Conservation (phyloP, 2,888 invertebrate species). For the Chaetogeoica ovagalla region DNA sequence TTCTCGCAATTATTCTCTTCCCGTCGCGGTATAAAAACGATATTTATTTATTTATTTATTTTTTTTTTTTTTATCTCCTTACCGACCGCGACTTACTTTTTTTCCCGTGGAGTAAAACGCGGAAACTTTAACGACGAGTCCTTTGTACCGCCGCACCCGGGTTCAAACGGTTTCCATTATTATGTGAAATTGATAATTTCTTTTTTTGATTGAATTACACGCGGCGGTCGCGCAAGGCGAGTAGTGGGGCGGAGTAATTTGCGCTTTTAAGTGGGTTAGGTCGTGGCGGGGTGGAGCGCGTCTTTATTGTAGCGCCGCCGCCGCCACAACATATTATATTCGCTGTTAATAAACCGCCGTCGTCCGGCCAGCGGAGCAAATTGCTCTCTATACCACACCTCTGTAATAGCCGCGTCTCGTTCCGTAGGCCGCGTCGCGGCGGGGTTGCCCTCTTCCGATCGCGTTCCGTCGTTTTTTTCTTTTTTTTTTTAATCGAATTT, state of each 20-base stretch:
- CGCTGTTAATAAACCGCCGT: slow-evolving; percentile 40
- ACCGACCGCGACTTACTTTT: too few relatives aligned
- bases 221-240: too few relatives aligned
- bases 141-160: slow-evolving; percentile 9
- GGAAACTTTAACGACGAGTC: too few relatives aligned
- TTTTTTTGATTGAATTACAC: slow-evolving; percentile 46
- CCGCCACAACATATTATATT: slow-evolving; percentile 14
- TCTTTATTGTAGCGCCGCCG: slow-evolving; percentile 24
- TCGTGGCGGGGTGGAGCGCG: neutral
- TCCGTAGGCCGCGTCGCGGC: neutral
- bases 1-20: too few relatives aligned
- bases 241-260: too few relatives aligned
- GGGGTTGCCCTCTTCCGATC: neutral
- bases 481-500: slow-evolving; percentile 37
- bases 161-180: neutral
- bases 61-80: too few relatives aligned
- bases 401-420: slow-evolving; percentile 37
- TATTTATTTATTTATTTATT: too few relatives aligned
- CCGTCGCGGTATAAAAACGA: too few relatives aligned
- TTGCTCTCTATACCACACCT: slow-evolving; percentile 41
- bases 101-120: too few relatives aligned
- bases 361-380: slow-evolving; percentile 22
- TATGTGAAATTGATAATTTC: slow-evolving; percentile 48
- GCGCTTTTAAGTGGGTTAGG: neutral
- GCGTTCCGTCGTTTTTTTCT: too few relatives aligned